Percentiles rank a stretch among this genome's conserved stretches.
Evolutionary conservation across 2,797 vertebrate species (phyloP).

Genomic region (Borostomias antarcticus): DNA sequence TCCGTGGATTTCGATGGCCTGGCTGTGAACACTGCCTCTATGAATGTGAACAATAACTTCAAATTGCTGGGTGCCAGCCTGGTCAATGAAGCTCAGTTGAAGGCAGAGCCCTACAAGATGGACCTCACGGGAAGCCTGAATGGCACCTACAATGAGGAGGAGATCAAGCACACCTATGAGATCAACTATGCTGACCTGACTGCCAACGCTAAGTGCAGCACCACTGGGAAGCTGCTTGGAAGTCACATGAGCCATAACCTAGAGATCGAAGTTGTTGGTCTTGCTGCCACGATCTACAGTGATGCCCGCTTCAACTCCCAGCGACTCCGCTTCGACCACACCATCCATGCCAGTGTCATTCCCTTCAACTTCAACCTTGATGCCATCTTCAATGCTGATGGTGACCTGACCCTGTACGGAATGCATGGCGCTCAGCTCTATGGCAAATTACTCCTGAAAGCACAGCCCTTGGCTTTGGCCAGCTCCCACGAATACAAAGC

Average conservation of each 20-base stretch:
- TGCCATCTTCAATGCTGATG: constrained; percentile 81
- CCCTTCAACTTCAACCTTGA: constrained; percentile 86
- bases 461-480: constrained; percentile 83
- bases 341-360: constrained; percentile 74
- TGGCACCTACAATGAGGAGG: constrained; percentile 74
- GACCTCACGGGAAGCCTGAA: constrained; percentile 83
- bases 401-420: constrained; percentile 79
- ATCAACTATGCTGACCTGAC: constrained; percentile 77
- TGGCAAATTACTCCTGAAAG: constrained; percentile 85
- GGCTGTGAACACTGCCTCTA: constrained; percentile 78
- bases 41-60: constrained; percentile 80
- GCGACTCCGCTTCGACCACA: constrained; percentile 80
- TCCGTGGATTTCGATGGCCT: constrained; percentile 80
- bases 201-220: constrained; percentile 83
- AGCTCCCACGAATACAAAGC: constrained; percentile 87
- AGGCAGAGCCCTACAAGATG: constrained; percentile 80
- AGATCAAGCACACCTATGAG: constrained; percentile 87
- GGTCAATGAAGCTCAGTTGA: constrained; percentile 79
- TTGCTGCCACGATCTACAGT: constrained; percentile 79
- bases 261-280: constrained; percentile 80
- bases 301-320: constrained; percentile 83
- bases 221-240: constrained; percentile 81
- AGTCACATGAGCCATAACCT: constrained; percentile 82
- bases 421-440: constrained; percentile 86
- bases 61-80: constrained; percentile 73